Percentiles rank a stretch among this genome's conserved stretches.
These are phyloP conservation scores for Microcaecilia unicolor DNA, from an alignment of 2,797 vertebrate genomes.

Conservation along the genomic window DNA sequence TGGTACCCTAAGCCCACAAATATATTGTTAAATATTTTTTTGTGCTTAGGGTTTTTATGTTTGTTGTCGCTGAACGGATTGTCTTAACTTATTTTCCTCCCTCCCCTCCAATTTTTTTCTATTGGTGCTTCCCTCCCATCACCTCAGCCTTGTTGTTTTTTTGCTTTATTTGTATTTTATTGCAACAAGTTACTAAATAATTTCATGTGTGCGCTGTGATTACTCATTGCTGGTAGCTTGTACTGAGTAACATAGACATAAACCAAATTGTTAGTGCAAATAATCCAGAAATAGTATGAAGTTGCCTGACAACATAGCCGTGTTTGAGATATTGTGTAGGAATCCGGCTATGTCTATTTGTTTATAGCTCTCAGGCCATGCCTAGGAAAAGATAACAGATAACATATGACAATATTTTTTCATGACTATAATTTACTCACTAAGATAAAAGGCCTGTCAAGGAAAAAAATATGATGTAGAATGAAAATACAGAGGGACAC, in stretches of 20 bases:
- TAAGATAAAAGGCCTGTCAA: not conserved
- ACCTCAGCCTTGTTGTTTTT: too few relatives aligned
- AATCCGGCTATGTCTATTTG: slow-evolving; percentile 9
- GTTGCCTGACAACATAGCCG: slow-evolving; percentile 3
- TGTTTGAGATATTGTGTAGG: slow-evolving; percentile 21
- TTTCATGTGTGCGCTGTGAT: too few relatives aligned
- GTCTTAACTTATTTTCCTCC: too few relatives aligned
- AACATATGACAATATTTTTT: slow-evolving; percentile 16
- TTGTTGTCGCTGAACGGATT: too few relatives aligned
- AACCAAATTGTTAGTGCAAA: slow-evolving; percentile 7
- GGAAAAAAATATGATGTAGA: slow-evolving; percentile 5
- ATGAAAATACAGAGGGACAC: not conserved
- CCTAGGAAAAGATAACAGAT: slow-evolving; percentile 16
- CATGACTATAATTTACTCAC: not conserved
- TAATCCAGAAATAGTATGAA: slow-evolving; percentile 2
- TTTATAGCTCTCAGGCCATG: slow-evolving; percentile 6
- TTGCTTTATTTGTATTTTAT: too few relatives aligned
- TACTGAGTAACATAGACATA: slow-evolving; percentile 5
- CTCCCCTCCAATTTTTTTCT: too few relatives aligned
- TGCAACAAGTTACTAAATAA: too few relatives aligned
- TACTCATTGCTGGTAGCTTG: slow-evolving; percentile 5
- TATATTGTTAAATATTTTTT: too few relatives aligned
- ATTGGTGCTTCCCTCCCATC: too few relatives aligned
- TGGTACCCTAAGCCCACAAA: too few relatives aligned
- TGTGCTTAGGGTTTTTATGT: too few relatives aligned